Conservation (phyloP, 2,113 vertebrate genomes). For the Podilymbus podiceps region DNA sequence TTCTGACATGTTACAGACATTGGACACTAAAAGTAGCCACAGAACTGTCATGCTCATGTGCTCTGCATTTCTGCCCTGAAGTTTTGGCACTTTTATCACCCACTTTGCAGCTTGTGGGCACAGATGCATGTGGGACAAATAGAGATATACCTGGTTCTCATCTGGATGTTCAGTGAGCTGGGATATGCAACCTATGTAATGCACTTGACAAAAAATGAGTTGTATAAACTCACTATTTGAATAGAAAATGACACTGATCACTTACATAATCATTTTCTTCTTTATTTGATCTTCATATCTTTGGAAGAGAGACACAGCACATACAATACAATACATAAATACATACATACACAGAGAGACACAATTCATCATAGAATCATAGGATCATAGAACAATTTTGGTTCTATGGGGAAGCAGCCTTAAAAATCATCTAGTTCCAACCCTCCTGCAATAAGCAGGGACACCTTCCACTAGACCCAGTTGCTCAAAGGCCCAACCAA, state of each 20-base stretch:
- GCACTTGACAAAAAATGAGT: not conserved
- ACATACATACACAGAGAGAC: no score
- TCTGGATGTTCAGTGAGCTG: not conserved
- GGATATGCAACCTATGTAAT: not conserved
- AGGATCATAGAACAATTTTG: no score
- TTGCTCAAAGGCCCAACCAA: no score
- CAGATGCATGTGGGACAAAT: not conserved
- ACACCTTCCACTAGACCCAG: no score
- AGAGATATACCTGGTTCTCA: not conserved
- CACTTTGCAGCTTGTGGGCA: not conserved
- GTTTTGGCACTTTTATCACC: not conserved
- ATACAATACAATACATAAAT: no score
- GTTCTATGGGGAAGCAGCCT: no score
- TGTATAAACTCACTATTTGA: not conserved
- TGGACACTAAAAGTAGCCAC: not conserved
- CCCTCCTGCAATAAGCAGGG: no score
- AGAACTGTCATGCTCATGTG: accelerated
- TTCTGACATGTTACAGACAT: not conserved
- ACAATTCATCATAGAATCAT: no score
- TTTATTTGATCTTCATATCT: not conserved
- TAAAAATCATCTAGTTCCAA: no score
- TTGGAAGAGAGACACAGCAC: not conserved
- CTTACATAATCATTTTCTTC: not conserved
- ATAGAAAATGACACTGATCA: not conserved
- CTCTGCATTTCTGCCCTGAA: not conserved